Base-by-base conservation (phyloP, 1,140 invertebrate species). In the Euwallacea similis region DNA sequence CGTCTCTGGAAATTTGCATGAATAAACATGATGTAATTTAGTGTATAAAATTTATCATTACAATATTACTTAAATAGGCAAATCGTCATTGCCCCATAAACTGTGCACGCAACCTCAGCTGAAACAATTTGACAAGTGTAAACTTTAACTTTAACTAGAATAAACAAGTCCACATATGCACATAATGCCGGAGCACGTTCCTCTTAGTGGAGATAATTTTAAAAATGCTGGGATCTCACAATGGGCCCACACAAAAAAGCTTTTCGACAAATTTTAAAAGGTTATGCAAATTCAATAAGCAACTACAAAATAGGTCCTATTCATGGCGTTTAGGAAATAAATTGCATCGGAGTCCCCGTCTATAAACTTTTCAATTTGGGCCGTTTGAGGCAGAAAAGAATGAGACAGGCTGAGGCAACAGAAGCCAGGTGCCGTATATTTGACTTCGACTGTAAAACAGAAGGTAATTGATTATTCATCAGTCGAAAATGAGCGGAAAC, bases 381-480 rank as follows among this genome's bases (percentile, higher is more conserved):
- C 63, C 60, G 42, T 66, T 63, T 71, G 69, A 66, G 69, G 47
- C 63, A 71, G 60, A 58, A 71, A 61, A 71, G 62, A 71, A 71
- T 50, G 60, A 58, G 60, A 71, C 66, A 58, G 66, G 65, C 53
- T 66, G 54, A 47, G 69, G 53, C 63, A 59, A 62, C 67, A 69
- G 41, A 68, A 66, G 64, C 43, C 69, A 71, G 69, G 69, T 71
- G 69, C 13, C 62, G 53, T 66, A 50, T 62, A 58, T 50, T 66
- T 71, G 69, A 53, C 21, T 33, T 33, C 21, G 21, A 33, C 55
- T 71, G 69, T 71, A 71, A 71, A 71, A 71, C 69, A 71, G 53
- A 61, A 53, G 44, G 61, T 66, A 66, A 71, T 71, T 71, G 69
- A 71, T 71, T 71, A 71, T 71, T 71, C 64, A 66, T 66, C 64